Conservation (phyloP, 2,888 invertebrate genomes). For the Rhimphoctona megacephalus region DNA sequence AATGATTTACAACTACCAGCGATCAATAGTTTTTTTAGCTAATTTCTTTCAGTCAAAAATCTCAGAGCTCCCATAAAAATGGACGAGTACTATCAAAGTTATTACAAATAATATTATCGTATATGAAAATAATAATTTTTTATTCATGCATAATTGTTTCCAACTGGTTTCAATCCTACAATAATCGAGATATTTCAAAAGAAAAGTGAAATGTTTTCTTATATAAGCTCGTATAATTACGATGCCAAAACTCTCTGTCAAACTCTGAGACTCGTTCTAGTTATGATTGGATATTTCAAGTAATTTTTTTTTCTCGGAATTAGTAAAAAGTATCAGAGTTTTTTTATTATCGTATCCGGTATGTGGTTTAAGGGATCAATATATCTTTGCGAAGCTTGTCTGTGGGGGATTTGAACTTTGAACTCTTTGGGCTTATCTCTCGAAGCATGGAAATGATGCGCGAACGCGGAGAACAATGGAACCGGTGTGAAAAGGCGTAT, state of each 20-base stretch:
- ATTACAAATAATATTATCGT: too few species aligned
- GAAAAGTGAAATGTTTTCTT: neutral
- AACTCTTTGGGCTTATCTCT: constrained; percentile 56
- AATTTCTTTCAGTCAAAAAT: too few species aligned
- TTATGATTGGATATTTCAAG: neutral
- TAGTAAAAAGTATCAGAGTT: neutral
- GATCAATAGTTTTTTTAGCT: too few species aligned
- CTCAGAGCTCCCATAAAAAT: too few species aligned
- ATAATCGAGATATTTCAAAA: neutral
- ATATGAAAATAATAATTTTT: too few species aligned
- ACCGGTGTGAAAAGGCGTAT: constrained; percentile 55
- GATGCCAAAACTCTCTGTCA: neutral
- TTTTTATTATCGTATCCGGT: neutral
- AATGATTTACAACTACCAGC: too few species aligned
- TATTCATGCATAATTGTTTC: too few species aligned
- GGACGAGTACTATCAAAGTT: too few species aligned
- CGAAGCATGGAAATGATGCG: constrained; percentile 40
- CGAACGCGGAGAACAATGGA: constrained; percentile 61
- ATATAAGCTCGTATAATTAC: neutral
- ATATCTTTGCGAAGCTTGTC: constrained; percentile 20
- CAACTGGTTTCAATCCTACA: neutral
- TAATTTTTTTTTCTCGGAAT: neutral
- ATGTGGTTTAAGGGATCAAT: constrained; percentile 1
- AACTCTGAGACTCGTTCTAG: neutral
- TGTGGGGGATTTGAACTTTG: constrained; percentile 50